Evolutionary conservation across 2,797 vertebrate species (phyloP), one percentile per base, ranked within the genome.

Genomic region (Scolopax bukidnonensis): DNA sequence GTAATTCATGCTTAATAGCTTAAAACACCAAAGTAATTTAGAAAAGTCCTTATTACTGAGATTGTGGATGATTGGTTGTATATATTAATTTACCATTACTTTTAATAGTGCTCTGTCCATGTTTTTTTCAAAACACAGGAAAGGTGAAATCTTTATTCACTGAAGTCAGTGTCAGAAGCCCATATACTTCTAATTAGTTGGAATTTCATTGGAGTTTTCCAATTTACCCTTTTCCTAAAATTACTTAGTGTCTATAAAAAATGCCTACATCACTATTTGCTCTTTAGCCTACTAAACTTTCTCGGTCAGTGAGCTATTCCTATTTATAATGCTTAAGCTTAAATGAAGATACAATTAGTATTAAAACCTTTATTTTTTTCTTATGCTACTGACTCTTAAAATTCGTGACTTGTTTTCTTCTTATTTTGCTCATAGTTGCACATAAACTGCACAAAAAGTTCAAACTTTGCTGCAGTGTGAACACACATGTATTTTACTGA

Each of bases 1-100:
- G 6, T n/a, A 61, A 67, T 67, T 33, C 61, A 41, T 69, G 54
- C 3, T 53, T 93, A 79, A 59, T 70, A 64, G 2, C 4, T 92
- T 81, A 79, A 84, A 96, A 94, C 36, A 93, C 5, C 5, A 74
- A 88, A 76, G 17, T n/a, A 41, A 79, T 93, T 84, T 73, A n/a
- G 9, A 86, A 23, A 76, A 88, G 15, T 57, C 9, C 10, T 50
- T 90, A 12, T 60, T 82, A 41, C 9, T 60, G 64, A 80, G 40
- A 61, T 84, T 68, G 6, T 51, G 8, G 36, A 33, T 76, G 33
- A 74, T 70, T 73, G 73, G 20, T 24, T 67, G 11, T n/a, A 56
- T 14, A 9, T 53, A 21, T 64, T 50, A 78, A 60, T 71, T 74
- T 86, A 73, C 12, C 47, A 2, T 23, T 91, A 14, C 3, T 8